phyloP scores from a whole-genome alignment of 2,888 invertebrate species.

The Ophion ventricosus region DNA sequence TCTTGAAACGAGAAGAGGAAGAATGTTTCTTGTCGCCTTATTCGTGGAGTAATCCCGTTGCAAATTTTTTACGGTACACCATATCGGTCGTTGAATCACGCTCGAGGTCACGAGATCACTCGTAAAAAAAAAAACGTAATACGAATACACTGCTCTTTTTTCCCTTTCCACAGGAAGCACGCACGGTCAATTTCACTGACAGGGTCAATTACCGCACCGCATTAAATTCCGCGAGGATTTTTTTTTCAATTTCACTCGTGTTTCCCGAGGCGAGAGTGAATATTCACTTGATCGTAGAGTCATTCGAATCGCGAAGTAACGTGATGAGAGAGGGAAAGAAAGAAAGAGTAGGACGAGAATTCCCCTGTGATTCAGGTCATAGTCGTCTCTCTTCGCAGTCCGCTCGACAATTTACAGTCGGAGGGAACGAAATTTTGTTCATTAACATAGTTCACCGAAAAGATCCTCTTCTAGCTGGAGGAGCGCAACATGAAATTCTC shows the following conservation, averaged over 20 bases:
- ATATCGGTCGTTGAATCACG: neutral
- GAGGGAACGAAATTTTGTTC: constrained; percentile 26
- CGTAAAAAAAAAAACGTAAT: constrained; percentile 9
- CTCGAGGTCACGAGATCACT: constrained; percentile 35
- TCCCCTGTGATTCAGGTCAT: constrained; percentile 60
- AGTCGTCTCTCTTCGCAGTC: constrained; percentile 47
- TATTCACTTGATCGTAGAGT: constrained; percentile 29
- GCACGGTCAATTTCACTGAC: constrained; percentile 34
- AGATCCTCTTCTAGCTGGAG: neutral
- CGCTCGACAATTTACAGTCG: constrained; percentile 20
- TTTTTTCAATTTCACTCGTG: constrained; percentile 17
- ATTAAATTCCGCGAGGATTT: constrained; percentile 11
- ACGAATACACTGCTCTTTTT: constrained; percentile 21
- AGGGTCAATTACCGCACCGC: constrained; percentile 34
- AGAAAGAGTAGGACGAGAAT: constrained; percentile 24
- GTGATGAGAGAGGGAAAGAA: constrained; percentile 24
- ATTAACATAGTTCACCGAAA: constrained; percentile 5
- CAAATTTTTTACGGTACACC: neutral
- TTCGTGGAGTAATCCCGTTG: neutral
- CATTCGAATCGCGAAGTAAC: constrained; percentile 21
- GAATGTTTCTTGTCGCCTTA: neutral
- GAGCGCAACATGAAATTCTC: constrained; percentile 27
- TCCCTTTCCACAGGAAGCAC: constrained; percentile 43
- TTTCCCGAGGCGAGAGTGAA: constrained; percentile 32
- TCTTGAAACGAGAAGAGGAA: neutral